phyloP scores from a whole-genome alignment of 1,140 invertebrate species.

The Pinna nobilis region DNA sequence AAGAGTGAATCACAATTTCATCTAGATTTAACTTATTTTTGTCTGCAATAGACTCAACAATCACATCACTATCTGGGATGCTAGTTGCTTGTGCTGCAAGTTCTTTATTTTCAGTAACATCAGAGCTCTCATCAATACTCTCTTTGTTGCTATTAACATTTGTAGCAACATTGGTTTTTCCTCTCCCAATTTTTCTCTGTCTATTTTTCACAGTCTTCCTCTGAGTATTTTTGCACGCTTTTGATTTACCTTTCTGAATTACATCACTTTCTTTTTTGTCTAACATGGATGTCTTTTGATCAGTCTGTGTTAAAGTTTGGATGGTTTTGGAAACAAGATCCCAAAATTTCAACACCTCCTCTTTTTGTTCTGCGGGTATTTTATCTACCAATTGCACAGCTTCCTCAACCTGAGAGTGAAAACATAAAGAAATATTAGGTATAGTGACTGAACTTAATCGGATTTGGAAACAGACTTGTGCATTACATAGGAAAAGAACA shows the following conservation, averaged over 20 bases:
- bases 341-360: slow-evolving; percentile 8
- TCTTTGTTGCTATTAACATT: neutral
- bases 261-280: neutral
- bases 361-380: slow-evolving; percentile 2
- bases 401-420: neutral
- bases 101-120: no score
- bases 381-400: slow-evolving; percentile 1
- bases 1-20: no score
- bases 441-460: neutral
- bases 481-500: no score
- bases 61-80: no score
- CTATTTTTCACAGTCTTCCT: neutral
- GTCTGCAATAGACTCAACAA: no score
- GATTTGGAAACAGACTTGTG: no score
- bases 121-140: no score
- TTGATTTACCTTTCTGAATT: neutral
- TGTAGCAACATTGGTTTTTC: slow-evolving; percentile 5
- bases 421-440: neutral
- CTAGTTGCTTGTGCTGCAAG: no score
- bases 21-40: no score
- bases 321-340: slow-evolving; percentile 1
- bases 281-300: neutral
- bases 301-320: neutral
- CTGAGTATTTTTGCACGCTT: neutral
- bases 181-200: neutral